phyloP scores from a whole-genome alignment of 1,140 invertebrate genomes.

The Chironomus striatipennis region DNA sequence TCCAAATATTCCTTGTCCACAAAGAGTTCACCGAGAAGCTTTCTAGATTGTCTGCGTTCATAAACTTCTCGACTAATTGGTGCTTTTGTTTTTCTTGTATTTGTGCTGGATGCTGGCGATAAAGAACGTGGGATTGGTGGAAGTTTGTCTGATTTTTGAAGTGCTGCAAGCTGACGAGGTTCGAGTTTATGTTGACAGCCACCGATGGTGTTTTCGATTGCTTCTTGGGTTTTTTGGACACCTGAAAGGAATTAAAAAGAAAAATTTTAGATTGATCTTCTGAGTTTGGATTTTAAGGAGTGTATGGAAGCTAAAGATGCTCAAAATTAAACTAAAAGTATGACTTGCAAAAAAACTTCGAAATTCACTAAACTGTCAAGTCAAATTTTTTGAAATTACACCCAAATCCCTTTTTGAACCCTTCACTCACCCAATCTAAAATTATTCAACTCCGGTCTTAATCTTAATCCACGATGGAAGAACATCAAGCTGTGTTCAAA shows the following conservation, averaged over 20 bases:
- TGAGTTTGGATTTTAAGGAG: no score
- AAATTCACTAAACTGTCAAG: no score
- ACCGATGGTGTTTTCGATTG: constrained; percentile 87
- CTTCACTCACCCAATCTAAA: constrained; percentile 55
- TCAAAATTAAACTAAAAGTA: no score
- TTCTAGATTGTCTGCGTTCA: constrained; percentile 40
- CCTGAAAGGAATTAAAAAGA: no score
- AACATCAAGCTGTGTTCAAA: constrained; percentile 89
- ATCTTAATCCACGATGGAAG: constrained; percentile 76
- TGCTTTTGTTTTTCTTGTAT: constrained; percentile 35
- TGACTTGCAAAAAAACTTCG: no score
- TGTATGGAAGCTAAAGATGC: no score
- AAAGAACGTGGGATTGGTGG: constrained; percentile 35
- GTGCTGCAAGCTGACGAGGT: neutral
- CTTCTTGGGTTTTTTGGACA: constrained; percentile 88
- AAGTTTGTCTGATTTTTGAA: neutral
- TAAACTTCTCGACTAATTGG: constrained; percentile 28
- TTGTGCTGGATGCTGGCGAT: constrained; percentile 26
- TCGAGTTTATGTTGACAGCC: constrained; percentile 28
- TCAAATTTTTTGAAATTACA: no score
- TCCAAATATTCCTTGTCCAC: constrained; percentile 72
- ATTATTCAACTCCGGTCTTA: constrained; percentile 74
- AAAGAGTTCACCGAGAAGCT: constrained; percentile 60
- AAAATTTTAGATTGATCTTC: no score
- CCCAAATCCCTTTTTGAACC: no score